Evolutionary conservation across 2,888 invertebrate genomes (phyloP).

Genomic region (Portevinia maculata): DNA sequence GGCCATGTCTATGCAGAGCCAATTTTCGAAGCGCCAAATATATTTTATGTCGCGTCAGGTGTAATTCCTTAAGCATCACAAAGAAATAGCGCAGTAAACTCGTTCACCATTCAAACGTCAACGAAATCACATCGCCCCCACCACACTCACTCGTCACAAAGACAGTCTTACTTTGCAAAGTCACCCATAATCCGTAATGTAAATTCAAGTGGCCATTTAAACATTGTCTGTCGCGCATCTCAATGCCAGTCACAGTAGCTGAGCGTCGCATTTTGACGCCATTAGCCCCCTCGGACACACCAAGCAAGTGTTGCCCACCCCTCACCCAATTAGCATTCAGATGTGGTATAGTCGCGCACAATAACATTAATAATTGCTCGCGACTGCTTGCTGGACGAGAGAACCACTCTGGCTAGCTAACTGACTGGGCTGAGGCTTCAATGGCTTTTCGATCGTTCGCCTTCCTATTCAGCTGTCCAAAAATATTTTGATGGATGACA

Average conservation of each 20-base stretch:
- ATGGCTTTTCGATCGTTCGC: constrained; percentile 70
- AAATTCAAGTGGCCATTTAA: constrained; percentile 72
- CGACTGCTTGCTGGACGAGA: constrained; percentile 9
- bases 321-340: constrained; percentile 72
- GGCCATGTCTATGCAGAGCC: too few relatives aligned
- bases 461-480: constrained; percentile 72
- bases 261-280: constrained; percentile 72
- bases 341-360: constrained; percentile 55
- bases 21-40: too few relatives aligned
- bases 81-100: too few relatives aligned
- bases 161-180: constrained; percentile 25
- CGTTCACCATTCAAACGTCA: too few relatives aligned
- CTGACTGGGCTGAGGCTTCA: constrained; percentile 28
- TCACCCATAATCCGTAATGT: constrained; percentile 71
- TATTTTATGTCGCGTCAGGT: too few relatives aligned
- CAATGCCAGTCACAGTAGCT: constrained; percentile 67
- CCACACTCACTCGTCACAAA: not conserved
- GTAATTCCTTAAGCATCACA: too few relatives aligned
- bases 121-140: too few relatives aligned
- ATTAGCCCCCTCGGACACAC: constrained; percentile 71
- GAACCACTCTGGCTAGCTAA: not conserved
- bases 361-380: constrained; percentile 72
- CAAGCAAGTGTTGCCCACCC: constrained; percentile 69
- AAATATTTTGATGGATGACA: constrained; percentile 77
- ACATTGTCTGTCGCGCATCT: constrained; percentile 63